phyloP scores from a whole-genome alignment of 2,113 vertebrate species.

The Sander vitreus region DNA sequence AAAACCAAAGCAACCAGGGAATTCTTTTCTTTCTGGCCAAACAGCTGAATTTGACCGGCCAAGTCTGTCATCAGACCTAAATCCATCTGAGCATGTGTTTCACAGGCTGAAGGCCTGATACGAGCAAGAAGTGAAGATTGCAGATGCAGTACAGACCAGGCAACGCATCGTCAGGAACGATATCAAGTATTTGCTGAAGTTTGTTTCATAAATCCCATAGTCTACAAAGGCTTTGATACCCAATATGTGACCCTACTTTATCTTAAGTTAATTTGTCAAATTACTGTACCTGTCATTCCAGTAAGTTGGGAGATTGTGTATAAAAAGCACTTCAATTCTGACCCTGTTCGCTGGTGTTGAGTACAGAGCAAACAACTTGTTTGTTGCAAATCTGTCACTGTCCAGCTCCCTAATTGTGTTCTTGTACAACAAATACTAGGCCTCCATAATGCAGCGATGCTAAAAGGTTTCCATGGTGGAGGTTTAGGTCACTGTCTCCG shows the following conservation, averaged over 20 bases:
- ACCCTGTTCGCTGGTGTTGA: background rate
- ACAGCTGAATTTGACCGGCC: background rate
- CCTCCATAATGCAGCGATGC: background rate
- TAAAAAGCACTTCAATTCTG: background rate
- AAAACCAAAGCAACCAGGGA: background rate
- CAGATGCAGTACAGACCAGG: background rate
- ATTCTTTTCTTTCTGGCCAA: background rate
- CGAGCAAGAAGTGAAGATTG: background rate
- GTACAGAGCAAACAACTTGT: background rate
- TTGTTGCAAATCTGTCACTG: background rate
- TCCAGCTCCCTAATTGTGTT: background rate
- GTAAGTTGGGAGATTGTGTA: background rate
- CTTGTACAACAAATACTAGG: background rate
- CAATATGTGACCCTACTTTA: background rate
- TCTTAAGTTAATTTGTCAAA: background rate
- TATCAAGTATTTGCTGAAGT: background rate
- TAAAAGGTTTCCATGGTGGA: background rate
- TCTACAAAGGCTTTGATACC: background rate
- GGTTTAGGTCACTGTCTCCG: background rate
- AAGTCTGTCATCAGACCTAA: conserved; percentile 9
- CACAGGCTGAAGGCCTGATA: background rate
- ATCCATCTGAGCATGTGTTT: conserved; percentile 21
- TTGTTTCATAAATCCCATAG: conserved; percentile 1
- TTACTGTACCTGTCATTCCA: background rate
- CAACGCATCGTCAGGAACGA: background rate